Percentiles rank a stretch among this genome's conserved stretches.
Evolutionary conservation across 2,797 vertebrate species (phyloP).

Genomic region (Enteromius afrohamiltoni): DNA sequence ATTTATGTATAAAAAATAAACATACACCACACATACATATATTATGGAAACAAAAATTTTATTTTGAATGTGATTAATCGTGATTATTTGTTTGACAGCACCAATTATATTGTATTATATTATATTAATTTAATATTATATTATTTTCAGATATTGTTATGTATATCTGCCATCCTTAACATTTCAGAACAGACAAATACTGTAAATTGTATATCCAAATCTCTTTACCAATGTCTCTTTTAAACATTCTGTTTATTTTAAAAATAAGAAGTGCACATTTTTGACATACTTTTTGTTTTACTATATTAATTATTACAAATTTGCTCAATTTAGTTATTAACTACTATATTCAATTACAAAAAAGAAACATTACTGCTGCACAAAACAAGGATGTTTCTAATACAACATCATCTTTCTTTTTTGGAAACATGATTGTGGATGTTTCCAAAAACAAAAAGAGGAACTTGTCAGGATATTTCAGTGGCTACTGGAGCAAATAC

Average conservation of each 20-base stretch:
- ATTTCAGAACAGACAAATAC: not conserved
- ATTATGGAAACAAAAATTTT: too few species aligned
- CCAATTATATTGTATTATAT: not conserved
- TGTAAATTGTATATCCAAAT: not conserved
- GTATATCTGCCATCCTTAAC: not conserved
- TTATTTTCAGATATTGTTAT: not conserved
- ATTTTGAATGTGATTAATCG: too few species aligned
- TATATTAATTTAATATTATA: not conserved
- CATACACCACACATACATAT: too few species aligned
- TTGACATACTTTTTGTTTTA: not conserved
- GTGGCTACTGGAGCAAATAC: not conserved
- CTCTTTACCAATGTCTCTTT: not conserved
- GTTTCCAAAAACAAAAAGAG: too few species aligned
- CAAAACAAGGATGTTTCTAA: not conserved
- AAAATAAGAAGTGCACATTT: not conserved
- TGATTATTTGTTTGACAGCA: too few species aligned
- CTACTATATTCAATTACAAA: not conserved
- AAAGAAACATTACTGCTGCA: not conserved
- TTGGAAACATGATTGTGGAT: not conserved
- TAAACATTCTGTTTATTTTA: not conserved
- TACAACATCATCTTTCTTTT: not conserved
- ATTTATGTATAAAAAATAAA: too few species aligned
- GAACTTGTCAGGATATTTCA: not conserved
- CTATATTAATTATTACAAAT: too few species aligned
- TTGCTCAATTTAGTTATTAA: too few species aligned